Evolutionary conservation across 2,113 vertebrate genomes (phyloP).

Genomic region (Mobula birostris): DNA sequence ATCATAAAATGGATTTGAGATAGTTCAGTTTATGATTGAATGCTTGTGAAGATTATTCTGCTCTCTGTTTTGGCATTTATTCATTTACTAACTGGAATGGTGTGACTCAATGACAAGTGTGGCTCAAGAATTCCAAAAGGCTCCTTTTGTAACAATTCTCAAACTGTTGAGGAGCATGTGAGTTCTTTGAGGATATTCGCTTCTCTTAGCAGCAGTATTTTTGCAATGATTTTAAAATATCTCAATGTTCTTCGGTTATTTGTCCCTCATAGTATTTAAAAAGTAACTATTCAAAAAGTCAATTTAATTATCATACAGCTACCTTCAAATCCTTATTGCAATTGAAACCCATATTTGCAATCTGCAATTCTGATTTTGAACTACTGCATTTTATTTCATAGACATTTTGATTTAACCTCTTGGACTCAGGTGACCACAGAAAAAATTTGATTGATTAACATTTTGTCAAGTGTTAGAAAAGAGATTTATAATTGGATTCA

Average conservation of each 20-base stretch:
- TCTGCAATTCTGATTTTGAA: background rate
- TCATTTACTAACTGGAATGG: background rate
- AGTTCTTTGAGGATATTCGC: background rate
- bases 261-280: background rate
- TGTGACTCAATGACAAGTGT: background rate
- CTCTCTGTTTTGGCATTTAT: background rate
- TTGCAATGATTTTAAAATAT: background rate
- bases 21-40: conserved; percentile 6
- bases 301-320: background rate
- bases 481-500: background rate
- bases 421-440: background rate
- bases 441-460: background rate
- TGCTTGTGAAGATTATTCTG: background rate
- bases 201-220: background rate
- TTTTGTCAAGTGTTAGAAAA: background rate
- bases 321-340: background rate
- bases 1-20: background rate
- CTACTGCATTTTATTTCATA: background rate
- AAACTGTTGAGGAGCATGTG: background rate
- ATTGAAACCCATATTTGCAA: background rate
- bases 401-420: background rate
- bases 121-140: background rate
- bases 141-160: background rate
- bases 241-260: background rate
- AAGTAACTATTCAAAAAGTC: background rate